Evolutionary conservation across 2,888 invertebrate species (phyloP), one percentile per base, ranked within the genome.

Genomic region (Galerucella nymphaeae): DNA sequence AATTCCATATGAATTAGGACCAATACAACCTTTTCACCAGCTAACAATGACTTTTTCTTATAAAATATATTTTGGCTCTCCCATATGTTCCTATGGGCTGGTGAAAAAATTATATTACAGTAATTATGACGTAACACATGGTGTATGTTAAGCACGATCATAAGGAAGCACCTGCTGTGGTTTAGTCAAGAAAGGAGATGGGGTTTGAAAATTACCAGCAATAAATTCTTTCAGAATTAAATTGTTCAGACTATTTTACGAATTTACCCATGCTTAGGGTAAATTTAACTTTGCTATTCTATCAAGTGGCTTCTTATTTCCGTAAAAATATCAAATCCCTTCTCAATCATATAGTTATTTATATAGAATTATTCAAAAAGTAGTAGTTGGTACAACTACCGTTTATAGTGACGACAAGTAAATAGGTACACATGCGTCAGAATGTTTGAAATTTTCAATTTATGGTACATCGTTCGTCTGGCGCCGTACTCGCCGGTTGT

Each of bases 71-170:
- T 53, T 66, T 14, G 70, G 80, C 79, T 76, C 78, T 81, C 78
- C 83, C 83, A 82, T 83, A 81, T 81, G 81, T 75, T 77, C 76
- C 77, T 66, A 70, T 64, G 68, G 73, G 66, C 57, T 72, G 72
- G 77, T 75, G 74, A 75, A 76, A 80, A 80, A 79, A 77, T 77
- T 71, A 76, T 84, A 84, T 85, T 85, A 86, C 84, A 82, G 83
- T 85, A 85, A 86, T 86, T 85, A 85, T 85, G 84, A 85, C 83
- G 80, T 84, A 85, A 83, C 83, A 84, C 84, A 84, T 83, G 84
- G 84, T 82, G 81, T 82, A 83, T 82, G 82, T 78, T 78, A 77
- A 79, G 67, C 78, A 75, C 80, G 78, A 78, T 77, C 77, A 79
- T 75, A 73, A 72, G 74, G 71, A 75, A 74, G 66, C 70, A 74